Evolutionary conservation across 2,888 invertebrate genomes (phyloP).

Genomic region (Ophion costatus): DNA sequence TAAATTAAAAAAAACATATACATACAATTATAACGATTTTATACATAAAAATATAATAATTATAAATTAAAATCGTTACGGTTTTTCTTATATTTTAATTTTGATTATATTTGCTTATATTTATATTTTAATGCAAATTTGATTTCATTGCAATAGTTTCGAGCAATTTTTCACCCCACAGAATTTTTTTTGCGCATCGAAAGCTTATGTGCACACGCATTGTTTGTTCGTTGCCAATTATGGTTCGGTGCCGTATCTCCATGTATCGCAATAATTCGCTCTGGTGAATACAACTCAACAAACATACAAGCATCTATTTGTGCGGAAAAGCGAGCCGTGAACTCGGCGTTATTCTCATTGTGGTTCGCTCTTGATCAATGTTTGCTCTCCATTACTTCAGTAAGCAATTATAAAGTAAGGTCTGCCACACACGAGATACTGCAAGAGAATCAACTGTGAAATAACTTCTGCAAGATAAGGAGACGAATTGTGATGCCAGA

Average conservation of each 20-base stretch:
- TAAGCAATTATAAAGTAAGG: not conserved
- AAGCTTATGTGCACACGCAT: not conserved
- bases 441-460: slow-evolving; percentile 1
- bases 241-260: not conserved
- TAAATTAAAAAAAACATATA: too few relatives aligned
- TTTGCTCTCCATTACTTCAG: slow-evolving; percentile 35
- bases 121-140: too few relatives aligned
- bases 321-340: not conserved
- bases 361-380: slow-evolving; percentile 17
- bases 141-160: too few relatives aligned
- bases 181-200: not conserved
- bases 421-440: not conserved
- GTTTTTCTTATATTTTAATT: not conserved
- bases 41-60: too few relatives aligned
- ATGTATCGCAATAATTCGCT: not conserved
- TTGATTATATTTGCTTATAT: too few relatives aligned
- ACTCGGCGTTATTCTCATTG: slow-evolving; percentile 4
- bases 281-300: slow-evolving; percentile 27
- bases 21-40: too few relatives aligned
- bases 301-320: not conserved
- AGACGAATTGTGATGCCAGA: not conserved
- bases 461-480: not conserved
- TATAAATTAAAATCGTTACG: not conserved
- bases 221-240: not conserved
- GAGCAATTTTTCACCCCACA: too few relatives aligned